Conservation (phyloP, 1,140 invertebrate species). For the Drosophila bocki region DNA sequence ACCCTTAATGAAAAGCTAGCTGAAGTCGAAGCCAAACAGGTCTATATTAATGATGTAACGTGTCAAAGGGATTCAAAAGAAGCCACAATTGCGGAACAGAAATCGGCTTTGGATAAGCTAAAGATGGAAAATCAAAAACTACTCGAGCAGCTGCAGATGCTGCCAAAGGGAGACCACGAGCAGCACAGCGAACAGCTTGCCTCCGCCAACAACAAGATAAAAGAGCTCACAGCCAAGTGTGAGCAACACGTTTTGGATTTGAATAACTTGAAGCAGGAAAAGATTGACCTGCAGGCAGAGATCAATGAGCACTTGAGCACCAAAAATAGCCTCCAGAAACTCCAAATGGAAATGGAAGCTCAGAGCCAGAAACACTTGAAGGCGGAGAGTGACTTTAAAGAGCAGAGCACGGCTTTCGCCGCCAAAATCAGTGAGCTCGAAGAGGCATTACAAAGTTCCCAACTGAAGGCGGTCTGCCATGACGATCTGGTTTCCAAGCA, state of each 20-base stretch:
- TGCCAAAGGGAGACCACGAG: background rate
- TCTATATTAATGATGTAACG: background rate
- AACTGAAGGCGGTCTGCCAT: background rate
- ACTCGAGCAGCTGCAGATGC: slow-evolving; percentile 24
- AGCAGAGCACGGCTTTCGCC: slow-evolving; percentile 13
- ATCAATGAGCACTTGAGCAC: background rate
- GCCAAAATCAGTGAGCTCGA: slow-evolving; percentile 33
- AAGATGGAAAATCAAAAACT: slow-evolving; percentile 48
- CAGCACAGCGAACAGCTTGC: background rate
- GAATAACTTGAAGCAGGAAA: slow-evolving; percentile 33
- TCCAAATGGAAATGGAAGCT: background rate
- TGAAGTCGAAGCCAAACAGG: slow-evolving; percentile 13
- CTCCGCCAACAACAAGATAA: background rate
- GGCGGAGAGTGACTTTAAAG: slow-evolving; percentile 6
- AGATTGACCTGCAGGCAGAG: slow-evolving; percentile 6
- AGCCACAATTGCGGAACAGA: background rate
- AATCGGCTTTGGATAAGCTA: slow-evolving; percentile 17
- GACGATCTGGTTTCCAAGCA: slow-evolving; percentile 27
- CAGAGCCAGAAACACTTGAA: background rate
- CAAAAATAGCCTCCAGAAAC: background rate
- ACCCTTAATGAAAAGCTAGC: background rate
- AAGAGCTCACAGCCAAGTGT: slow-evolving; percentile 13
- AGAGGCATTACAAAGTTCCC: slow-evolving; percentile 9
- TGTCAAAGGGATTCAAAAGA: too few relatives aligned
- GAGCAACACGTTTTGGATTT: slow-evolving; percentile 24